Conservation (phyloP, 1,140 invertebrate genomes). For the Drosophila ogumai region DNA sequence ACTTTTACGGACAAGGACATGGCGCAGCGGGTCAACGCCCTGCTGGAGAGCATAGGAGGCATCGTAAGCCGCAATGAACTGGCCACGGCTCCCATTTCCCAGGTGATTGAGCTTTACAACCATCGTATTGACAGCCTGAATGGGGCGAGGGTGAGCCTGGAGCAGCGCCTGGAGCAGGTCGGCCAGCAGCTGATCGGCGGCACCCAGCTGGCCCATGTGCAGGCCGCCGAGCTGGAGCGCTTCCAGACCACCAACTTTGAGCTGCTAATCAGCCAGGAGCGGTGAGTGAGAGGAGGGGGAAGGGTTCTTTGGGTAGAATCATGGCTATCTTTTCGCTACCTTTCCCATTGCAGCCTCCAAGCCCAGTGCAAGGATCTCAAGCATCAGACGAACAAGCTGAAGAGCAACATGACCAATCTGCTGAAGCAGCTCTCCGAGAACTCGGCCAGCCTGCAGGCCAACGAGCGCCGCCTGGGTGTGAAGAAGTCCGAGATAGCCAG, state of each 20-base stretch:
- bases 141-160: conserved; percentile 42
- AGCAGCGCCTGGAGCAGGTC: conserved; percentile 76
- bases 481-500: conserved; percentile 67
- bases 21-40: conserved; percentile 64
- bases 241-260: conserved; percentile 81
- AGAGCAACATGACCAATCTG: conserved; percentile 67
- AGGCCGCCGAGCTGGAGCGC: conserved; percentile 76
- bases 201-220: conserved; percentile 69
- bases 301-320: neutral
- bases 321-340: neutral
- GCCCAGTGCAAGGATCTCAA: conserved; percentile 78
- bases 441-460: conserved; percentile 66
- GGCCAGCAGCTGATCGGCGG: conserved; percentile 58
- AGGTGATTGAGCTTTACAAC: conserved; percentile 79
- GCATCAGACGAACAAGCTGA: conserved; percentile 69
- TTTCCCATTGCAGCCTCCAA: conserved; percentile 51
- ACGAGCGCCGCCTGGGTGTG: conserved; percentile 66
- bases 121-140: conserved; percentile 80
- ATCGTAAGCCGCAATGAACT: conserved; percentile 71
- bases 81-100: conserved; percentile 70
- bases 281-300: conserved; percentile 36
- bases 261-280: conserved; percentile 78
- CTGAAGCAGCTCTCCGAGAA: conserved; percentile 77
- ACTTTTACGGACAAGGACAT: conserved; percentile 74
- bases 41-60: conserved; percentile 64